Percentiles rank a stretch among this genome's conserved stretches.
Conservation (phyloP, 92 coral and sea anemone genomes). For the Ricordea florida region DNA sequence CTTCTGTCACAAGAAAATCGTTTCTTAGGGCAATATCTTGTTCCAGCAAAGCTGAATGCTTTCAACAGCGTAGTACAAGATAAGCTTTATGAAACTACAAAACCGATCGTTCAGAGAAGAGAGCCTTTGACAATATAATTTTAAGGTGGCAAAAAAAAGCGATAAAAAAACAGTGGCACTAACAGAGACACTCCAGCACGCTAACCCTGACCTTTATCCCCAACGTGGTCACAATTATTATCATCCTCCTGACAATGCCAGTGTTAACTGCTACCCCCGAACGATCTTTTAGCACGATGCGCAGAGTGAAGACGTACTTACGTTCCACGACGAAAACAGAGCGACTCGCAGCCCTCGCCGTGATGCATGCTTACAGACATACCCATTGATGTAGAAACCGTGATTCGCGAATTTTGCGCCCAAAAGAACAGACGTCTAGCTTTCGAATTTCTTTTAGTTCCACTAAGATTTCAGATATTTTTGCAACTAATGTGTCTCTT, state of each 20-base stretch:
- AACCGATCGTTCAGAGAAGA: slow-evolving; percentile 67
- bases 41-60: slow-evolving; percentile 69
- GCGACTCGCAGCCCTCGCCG: slow-evolving; percentile 38
- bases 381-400: slow-evolving; percentile 38
- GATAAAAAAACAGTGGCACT: slow-evolving; percentile 40
- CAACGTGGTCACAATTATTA: slow-evolving; percentile 25
- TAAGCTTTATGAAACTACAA: slow-evolving; percentile 50
- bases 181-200: slow-evolving; percentile 56
- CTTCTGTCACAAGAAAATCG: slow-evolving; percentile 67
- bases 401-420: slow-evolving; percentile 40
- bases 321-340: slow-evolving; percentile 40
- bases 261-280: slow-evolving; percentile 60
- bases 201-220: slow-evolving; percentile 36
- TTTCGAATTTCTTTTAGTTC: slow-evolving; percentile 65
- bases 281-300: slow-evolving; percentile 39
- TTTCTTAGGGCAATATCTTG: slow-evolving; percentile 73
- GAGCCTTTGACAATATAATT: slow-evolving; percentile 43
- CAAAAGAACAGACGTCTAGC: slow-evolving; percentile 50
- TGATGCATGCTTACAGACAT: slow-evolving; percentile 53
- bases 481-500: too few relatives aligned
- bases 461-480: slow-evolving; percentile 28
- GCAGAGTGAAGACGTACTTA: slow-evolving; percentile 47
- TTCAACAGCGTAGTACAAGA: slow-evolving; percentile 73
- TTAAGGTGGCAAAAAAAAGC: slow-evolving; percentile 55
- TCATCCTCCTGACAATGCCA: slow-evolving; percentile 51